Evolutionary conservation across 1,140 invertebrate genomes (phyloP), one percentile per base, ranked within the genome.

Genomic region (Listronotus bonariensis): DNA sequence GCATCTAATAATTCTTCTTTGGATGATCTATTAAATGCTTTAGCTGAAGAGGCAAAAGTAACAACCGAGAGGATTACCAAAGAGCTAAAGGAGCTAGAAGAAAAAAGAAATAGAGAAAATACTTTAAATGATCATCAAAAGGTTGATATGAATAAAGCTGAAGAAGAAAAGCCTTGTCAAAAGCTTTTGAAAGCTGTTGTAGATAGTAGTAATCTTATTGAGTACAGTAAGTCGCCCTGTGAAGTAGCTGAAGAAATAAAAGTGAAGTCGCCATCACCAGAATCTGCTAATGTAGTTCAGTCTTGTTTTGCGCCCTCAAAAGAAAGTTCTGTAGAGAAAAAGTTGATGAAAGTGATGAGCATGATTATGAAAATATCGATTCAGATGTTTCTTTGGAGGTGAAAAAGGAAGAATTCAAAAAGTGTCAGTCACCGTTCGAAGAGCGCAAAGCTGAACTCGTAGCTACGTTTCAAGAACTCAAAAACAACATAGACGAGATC

Each of bases 51-150:
- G 68, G 76, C 79, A 18, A 73, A 75, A 67, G 82, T 85, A 73
- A 82, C 81, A 43, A 84, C 78, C 70, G 82, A 84, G 48, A 81
- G 82, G 56, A 71, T 85, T 42, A 81, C 79, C n/a, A 77, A 83
- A 61, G 81, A 82, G 41, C 75, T 82, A 43, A 72, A 82, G 17
- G 51, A 59, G 36, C 18, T 64, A 10, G 61, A 64, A 32, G 17
- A 57, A 1, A 45, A 48, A 8, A 11, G 55, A 6, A 18, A 8
- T 43, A 59, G 46, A 8, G 20, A 26, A 26, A 26, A 26, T 26
- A 18, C 61, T 26, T 14, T 54, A 57, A 36, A 63, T 56, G 18
- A 42, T 42, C 31, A 62, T 7, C 59, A 67, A 41, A 53, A 71
- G 55, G 65, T 42, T 17, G 51, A 65, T 45, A 57, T 65, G 17